Evolutionary conservation across 2,888 invertebrate genomes (phyloP).

Genomic region (Caenorhabditis virilis): DNA sequence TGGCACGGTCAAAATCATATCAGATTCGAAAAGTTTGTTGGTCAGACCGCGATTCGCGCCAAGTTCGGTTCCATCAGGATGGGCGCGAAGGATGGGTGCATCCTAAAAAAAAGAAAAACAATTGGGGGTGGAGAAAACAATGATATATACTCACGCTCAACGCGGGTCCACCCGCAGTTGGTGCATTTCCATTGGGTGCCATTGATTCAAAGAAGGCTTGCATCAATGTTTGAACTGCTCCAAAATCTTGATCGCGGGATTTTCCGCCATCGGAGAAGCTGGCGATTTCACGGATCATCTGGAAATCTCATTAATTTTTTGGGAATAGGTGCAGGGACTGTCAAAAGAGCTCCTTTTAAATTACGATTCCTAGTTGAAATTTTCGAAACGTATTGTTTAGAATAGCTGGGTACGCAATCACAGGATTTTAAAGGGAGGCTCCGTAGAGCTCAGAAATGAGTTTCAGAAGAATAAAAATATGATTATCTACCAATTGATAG

Average conservation of each 20-base stretch:
- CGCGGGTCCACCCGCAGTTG: slow-evolving; percentile 2
- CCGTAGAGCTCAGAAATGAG: too few species aligned
- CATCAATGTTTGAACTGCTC: slow-evolving; percentile 57
- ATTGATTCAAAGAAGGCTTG: slow-evolving; percentile 58
- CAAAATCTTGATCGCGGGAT: slow-evolving; percentile 41
- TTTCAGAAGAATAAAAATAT: too few species aligned
- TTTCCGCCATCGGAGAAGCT: slow-evolving; percentile 39
- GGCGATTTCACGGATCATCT: slow-evolving; percentile 51
- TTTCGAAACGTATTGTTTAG: too few species aligned
- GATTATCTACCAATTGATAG: too few species aligned
- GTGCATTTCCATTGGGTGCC: slow-evolving; percentile 17
- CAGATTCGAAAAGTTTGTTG: slow-evolving; percentile 63
- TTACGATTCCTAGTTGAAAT: too few species aligned
- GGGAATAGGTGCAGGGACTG: too few species aligned
- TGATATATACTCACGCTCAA: too few species aligned
- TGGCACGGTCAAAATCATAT: slow-evolving; percentile 63
- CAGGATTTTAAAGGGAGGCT: too few species aligned
- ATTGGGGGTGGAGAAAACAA: too few species aligned
- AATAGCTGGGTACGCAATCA: too few species aligned
- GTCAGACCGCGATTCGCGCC: slow-evolving; percentile 62
- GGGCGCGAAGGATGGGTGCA: slow-evolving; percentile 40
- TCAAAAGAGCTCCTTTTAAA: too few species aligned
- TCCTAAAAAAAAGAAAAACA: slow-evolving; percentile 13
- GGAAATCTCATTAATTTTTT: too few species aligned
- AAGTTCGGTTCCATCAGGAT: slow-evolving; percentile 61